Conservation (phyloP, 37 sponge, comb jelly and placozoan species). For the Dysidea cf. avara region DNA sequence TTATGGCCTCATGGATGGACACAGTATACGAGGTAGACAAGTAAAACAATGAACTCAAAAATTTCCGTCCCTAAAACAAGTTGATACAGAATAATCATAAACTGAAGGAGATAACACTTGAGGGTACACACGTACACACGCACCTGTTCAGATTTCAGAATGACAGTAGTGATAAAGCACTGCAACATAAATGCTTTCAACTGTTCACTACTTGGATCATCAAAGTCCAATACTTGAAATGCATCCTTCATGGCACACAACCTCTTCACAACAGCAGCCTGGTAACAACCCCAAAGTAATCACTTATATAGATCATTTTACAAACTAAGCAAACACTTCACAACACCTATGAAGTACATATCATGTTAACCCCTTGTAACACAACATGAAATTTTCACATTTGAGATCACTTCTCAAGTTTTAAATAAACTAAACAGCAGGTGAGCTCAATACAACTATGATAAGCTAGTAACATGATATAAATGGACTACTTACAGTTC, state of each 20-base stretch:
- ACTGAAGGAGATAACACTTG: background rate
- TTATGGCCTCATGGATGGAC: slow-evolving; percentile 69
- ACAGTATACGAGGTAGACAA: slow-evolving; percentile 61
- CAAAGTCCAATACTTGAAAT: slow-evolving; percentile 71
- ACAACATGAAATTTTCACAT: too few relatives aligned
- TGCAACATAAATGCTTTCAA: slow-evolving; percentile 60
- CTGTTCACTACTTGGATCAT: slow-evolving; percentile 47
- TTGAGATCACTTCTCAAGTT: too few relatives aligned
- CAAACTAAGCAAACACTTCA: background rate
- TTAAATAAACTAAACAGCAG: too few relatives aligned
- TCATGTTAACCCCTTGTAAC: too few relatives aligned
- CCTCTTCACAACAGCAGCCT: slow-evolving; percentile 62
- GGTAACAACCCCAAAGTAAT: too few relatives aligned
- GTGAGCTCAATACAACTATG: too few relatives aligned
- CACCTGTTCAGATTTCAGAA: slow-evolving; percentile 62
- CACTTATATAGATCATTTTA: too few relatives aligned
- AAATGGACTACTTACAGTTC: slow-evolving; percentile 53
- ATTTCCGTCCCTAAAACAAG: slow-evolving; percentile 49
- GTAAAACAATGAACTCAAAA: slow-evolving; percentile 74
- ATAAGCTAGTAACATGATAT: background rate
- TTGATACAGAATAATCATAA: background rate
- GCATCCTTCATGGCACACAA: slow-evolving; percentile 56
- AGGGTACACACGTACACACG: background rate
- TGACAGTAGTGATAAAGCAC: slow-evolving; percentile 40
- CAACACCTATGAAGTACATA: too few relatives aligned